A percentile compares a stretch with the other conserved stretches of the same genome.
Evolutionary conservation across 2,113 vertebrate species (phyloP).

Genomic region (Aythya baeri): DNA sequence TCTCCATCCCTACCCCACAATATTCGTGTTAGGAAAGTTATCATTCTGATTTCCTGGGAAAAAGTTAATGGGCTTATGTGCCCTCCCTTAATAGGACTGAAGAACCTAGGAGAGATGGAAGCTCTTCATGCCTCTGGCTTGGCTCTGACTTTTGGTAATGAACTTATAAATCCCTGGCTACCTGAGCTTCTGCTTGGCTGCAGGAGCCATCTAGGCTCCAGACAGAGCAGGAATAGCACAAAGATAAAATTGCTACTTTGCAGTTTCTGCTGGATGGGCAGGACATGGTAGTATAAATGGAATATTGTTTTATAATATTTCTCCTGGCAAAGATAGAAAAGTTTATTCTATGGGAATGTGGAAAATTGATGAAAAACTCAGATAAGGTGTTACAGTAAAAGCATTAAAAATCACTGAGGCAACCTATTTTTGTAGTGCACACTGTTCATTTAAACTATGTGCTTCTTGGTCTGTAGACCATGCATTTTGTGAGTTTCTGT

Average conservation of each 20-base stretch:
- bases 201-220: neutral
- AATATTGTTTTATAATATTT: conserved; percentile 22
- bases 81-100: neutral
- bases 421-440: neutral
- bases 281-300: neutral
- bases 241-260: conserved; percentile 4
- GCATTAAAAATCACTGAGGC: conserved; percentile 19
- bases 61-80: neutral
- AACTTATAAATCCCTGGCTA: conserved; percentile 36
- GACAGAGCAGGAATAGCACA: conserved; percentile 3
- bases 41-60: neutral
- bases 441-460: conserved; percentile 14
- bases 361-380: conserved; percentile 26
- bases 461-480: neutral
- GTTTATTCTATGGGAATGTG: neutral
- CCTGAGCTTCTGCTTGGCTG: neutral
- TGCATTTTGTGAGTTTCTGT: neutral
- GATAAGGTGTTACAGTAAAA: conserved; percentile 36
- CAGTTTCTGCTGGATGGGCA: neutral
- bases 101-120: neutral
- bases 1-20: neutral
- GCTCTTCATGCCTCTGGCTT: neutral
- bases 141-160: neutral
- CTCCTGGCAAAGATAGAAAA: neutral
- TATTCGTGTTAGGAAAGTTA: neutral